These are phyloP conservation scores for Nasonia oneida DNA, from an alignment of 2,888 invertebrate genomes.

Conservation along the genomic window DNA sequence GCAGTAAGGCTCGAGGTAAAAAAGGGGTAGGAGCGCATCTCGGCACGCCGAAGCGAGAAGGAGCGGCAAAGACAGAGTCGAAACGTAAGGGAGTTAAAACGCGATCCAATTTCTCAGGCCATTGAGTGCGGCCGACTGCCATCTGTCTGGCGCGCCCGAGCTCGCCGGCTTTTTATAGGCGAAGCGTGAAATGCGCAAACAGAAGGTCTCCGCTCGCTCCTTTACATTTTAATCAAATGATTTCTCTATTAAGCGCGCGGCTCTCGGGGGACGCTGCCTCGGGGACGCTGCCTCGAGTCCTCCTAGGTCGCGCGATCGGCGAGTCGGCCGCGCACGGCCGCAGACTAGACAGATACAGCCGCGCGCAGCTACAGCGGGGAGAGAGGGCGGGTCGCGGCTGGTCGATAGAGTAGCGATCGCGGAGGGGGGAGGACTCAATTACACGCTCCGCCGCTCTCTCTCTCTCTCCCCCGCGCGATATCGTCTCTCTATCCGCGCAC, in stretches of 20 bases:
- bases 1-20: too few species aligned
- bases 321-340: constrained; percentile 33
- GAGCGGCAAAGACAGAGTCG: constrained; percentile 63
- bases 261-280: constrained; percentile 63
- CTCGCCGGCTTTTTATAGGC: constrained; percentile 75
- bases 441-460: constrained; percentile 76
- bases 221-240: constrained; percentile 80
- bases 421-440: constrained; percentile 78
- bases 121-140: constrained; percentile 79
- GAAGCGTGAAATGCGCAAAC: constrained; percentile 79
- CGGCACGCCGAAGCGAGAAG: constrained; percentile 39
- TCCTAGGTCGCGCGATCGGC: constrained; percentile 66
- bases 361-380: constrained; percentile 6
- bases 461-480: constrained; percentile 13
- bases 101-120: constrained; percentile 80
- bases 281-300: too few species aligned
- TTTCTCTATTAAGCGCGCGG: constrained; percentile 73
- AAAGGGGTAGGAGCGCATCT: constrained; percentile 47
- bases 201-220: constrained; percentile 74
- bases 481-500: constrained; percentile 55
- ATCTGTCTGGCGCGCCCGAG: constrained; percentile 77
- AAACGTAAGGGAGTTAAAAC: constrained; percentile 79
- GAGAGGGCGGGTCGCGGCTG: constrained; percentile 62
- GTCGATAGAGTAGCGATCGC: constrained; percentile 79
- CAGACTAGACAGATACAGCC: too few species aligned